Evolutionary conservation across 92 coral and sea anemone genomes (phyloP), one percentile per base, ranked within the genome.

Genomic region (Chrysogorgia sp.): DNA sequence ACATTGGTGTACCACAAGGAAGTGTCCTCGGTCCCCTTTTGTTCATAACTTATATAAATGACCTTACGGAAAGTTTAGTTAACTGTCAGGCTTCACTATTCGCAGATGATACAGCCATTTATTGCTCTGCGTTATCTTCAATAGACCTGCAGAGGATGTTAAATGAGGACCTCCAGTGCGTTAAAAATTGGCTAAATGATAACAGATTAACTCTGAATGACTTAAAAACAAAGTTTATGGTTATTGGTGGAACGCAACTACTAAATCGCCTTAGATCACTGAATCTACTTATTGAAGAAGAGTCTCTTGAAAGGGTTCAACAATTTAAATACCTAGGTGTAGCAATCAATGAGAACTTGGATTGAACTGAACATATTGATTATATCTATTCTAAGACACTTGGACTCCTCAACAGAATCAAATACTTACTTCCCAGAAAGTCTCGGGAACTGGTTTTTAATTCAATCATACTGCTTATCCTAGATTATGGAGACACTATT

Each of bases 81-180:
- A 8, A 6, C 45, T 81, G 60, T 28, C 19, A 66, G 1, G 85
- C 52, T 19, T 43, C 82, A 34, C 87, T 83, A 19, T 81, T 63
- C 63, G 67, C 69, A 17, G 89, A 85, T 47, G 81, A 85, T 37
- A 79, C 89, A 1, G 89, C 80, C 7, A 13, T 85, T 24, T 85
- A 83, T 32, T 83, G 72, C 43, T 83, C 34, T 25, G 49, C 83
- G n/a, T n/a, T 12, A 31, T 3, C 0, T 24, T 22, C 34, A 15
- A 15, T 19, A 13, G 34, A 25, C 34, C 74, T 82, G 66, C 56
- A 61, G 33, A 45, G 22, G 14, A 56, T 9, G 19, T 47, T 74
- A 19, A 82, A 82, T 63, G 59, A 53, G 9, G 79, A 72, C 26
- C 53, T 81, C 17, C 23, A 14, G 26, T 50, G 56, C 7, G 59